Evolutionary conservation across 2,888 invertebrate species (phyloP), one percentile per base, ranked within the genome.

Genomic region (Dioctria linearis): DNA sequence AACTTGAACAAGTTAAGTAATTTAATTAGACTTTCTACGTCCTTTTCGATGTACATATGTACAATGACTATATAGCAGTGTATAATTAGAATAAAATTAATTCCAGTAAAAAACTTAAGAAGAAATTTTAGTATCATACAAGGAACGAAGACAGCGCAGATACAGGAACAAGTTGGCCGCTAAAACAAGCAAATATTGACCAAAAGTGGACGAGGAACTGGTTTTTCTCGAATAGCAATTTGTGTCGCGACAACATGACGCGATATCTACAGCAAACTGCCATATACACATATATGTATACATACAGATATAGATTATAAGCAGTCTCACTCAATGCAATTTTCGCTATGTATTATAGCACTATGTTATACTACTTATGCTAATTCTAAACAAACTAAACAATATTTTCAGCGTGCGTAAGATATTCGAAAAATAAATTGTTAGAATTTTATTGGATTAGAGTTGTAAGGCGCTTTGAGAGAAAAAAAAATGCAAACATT

Each of bases 111-210:
- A 69, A 51, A 39, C 25, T 51, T 3, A 54, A 71, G 71, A 54
- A 54, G 54, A 40, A 71, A 54, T 71, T 40, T 54, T 9, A 25
- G 25, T 25, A 25, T 25, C 25, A 51, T 11, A 51, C 51, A 54
- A n/a, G 71, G 54, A 11, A 71, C 39, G 43, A 71, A 71, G 39
- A 51, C 25, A 46, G 46, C 8, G 8, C 5, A 71, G 42, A 54
- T 43, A 71, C 71, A 59, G 75, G 61, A 75, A 61, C 57, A 75
- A 59, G 75, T 75, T 75, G 75, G 43, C 75, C 75, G 75, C 75
- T 75, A 75, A 75, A 61, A 8, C 57, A 75, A 59, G 11, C 75
- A 43, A 43, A 43, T 75, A 75, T 75, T 75, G 61, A 75, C 75
- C 75, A 75, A 75, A 75, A 59, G 57, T 75, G 57, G 75, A 75